phyloP scores from a whole-genome alignment of 2,888 invertebrate species.

The Cephus sareptanus region DNA sequence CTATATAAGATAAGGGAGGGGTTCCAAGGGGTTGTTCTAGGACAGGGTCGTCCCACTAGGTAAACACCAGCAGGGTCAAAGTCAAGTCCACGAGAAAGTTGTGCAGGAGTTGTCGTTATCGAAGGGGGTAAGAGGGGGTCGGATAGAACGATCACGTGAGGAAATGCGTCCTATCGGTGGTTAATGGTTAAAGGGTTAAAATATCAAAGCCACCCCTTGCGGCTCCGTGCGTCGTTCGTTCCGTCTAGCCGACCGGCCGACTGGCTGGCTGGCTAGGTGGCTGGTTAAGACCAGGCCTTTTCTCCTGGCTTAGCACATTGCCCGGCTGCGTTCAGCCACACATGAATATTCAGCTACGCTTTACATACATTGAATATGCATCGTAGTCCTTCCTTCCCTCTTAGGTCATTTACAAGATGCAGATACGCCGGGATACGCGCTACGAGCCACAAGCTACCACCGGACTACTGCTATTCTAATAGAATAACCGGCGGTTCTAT shows the following conservation, averaged over 20 bases:
- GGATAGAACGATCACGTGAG: constrained; percentile 3
- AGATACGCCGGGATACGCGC: constrained; percentile 52
- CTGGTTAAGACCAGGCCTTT: neutral
- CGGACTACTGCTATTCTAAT: constrained; percentile 49
- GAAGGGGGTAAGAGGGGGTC: neutral
- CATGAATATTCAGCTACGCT: constrained; percentile 63
- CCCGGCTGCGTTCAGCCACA: constrained; percentile 57
- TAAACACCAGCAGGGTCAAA: no score
- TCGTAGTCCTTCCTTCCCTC: constrained; percentile 62
- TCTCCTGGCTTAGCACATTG: constrained; percentile 56
- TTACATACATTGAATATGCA: constrained; percentile 65
- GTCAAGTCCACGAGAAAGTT: no score
- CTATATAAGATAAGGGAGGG: no score
- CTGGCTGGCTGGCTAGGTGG: no score
- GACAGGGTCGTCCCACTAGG: no score
- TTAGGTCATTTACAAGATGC: constrained; percentile 65
- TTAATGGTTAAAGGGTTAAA: constrained; percentile 24
- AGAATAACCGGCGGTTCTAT: constrained; percentile 50
- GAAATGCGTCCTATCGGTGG: constrained; percentile 5
- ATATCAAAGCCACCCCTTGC: constrained; percentile 27
- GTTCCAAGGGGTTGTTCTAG: no score
- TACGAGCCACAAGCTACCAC: constrained; percentile 17
- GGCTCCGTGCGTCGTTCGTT: no score
- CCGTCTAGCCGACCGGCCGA: no score
- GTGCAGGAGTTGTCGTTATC: no score